Evolutionary conservation across 2,113 vertebrate species (phyloP).

Genomic region (Chloroceryle aenea): DNA sequence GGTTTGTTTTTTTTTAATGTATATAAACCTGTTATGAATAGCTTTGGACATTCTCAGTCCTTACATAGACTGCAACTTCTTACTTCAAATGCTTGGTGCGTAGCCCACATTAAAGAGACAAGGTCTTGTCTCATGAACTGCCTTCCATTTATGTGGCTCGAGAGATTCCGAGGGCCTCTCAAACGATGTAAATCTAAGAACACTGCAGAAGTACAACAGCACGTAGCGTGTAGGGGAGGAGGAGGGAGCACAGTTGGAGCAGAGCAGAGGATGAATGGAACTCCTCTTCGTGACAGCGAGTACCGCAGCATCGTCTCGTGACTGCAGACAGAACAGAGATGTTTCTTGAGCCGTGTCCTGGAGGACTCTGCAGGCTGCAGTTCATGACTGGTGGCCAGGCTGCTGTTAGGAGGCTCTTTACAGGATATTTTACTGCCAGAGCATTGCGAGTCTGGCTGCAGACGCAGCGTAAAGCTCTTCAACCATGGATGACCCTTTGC

Average conservation of each 20-base stretch:
- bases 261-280: neutral
- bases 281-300: neutral
- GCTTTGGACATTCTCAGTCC: neutral
- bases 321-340: neutral
- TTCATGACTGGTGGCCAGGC: neutral
- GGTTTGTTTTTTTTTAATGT: neutral
- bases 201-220: slow-evolving; percentile 14
- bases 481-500: neutral
- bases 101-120: neutral
- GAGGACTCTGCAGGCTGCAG: neutral
- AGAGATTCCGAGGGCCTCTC: neutral
- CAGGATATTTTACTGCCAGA: neutral
- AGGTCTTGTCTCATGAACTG: neutral
- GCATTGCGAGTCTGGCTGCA: neutral
- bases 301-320: neutral
- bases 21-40: neutral
- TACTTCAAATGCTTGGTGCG: neutral
- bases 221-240: neutral
- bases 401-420: neutral
- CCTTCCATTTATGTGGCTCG: neutral
- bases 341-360: neutral
- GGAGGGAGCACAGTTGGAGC: neutral
- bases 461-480: neutral
- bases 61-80: neutral
- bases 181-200: neutral